phyloP scores from a whole-genome alignment of 2,797 vertebrate species.

The Arnoldichthys spilopterus region DNA sequence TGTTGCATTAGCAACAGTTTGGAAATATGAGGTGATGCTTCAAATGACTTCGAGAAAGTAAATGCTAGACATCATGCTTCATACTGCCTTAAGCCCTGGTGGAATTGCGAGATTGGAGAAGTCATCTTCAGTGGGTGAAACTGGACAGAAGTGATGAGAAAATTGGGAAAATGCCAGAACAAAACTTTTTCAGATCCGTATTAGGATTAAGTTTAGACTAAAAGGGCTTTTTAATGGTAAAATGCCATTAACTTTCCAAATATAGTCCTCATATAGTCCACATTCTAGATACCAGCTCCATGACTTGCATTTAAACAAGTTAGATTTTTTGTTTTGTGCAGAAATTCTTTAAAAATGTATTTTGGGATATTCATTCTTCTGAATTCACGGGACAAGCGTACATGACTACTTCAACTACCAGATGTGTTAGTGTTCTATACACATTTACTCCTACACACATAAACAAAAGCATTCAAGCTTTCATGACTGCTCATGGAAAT shows the following conservation, averaged over 20 bases:
- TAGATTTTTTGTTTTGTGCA: neutral
- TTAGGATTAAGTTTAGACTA: neutral
- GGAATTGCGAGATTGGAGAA: too few species aligned
- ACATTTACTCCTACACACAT: slow-evolving; percentile 34
- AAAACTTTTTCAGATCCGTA: too few species aligned
- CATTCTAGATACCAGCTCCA: neutral
- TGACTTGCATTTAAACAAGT: neutral
- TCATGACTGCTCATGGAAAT: slow-evolving; percentile 20
- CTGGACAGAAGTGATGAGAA: neutral
- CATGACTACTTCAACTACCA: slow-evolving; percentile 9
- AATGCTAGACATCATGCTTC: too few species aligned
- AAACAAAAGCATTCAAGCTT: slow-evolving; percentile 39
- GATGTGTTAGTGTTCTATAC: slow-evolving; percentile 30
- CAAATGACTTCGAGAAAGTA: too few species aligned
- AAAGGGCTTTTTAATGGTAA: neutral
- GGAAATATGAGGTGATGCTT: too few species aligned
- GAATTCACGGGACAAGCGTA: neutral
- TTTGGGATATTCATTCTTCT: neutral
- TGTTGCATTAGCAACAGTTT: too few species aligned
- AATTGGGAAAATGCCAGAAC: too few species aligned
- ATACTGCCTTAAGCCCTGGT: too few species aligned
- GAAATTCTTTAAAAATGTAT: neutral
- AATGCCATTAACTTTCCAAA: neutral
- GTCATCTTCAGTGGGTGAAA: neutral
- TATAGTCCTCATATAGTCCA: neutral